Base-by-base conservation (phyloP, 2,888 invertebrate species). In the Drosophila lacicola region DNA sequence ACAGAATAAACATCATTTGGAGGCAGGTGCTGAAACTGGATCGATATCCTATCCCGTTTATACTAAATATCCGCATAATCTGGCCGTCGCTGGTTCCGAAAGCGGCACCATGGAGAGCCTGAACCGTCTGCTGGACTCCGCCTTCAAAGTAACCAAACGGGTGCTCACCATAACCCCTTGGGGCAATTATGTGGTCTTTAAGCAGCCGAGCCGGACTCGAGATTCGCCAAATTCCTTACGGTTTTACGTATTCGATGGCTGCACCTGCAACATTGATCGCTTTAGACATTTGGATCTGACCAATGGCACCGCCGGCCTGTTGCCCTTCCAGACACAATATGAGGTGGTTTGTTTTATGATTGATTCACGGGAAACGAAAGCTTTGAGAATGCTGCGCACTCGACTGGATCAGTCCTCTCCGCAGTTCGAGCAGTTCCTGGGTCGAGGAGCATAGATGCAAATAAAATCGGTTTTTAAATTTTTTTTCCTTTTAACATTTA, bases 21-120 rank as follows among this genome's bases (percentile, higher is more conserved):
- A 45, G 6, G 10, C 8, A 2, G 11, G 29, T 29, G 29, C 29
- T 29, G 6, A 25, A 8, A 6, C 25, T 13, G n/a, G 17, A 8
- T 9, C 21, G n/a, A 9, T 8, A 9, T 46, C 51, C n/a, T 92
- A 89, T 80, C 92, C 92, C 0, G 86, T 90, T 3, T 90, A 84
- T 57, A 80, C 71, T 2, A 65, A 79, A 39, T 46, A 69, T 42
- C 88, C 90, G 0, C 67, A 80, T 3, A 79, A 84, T 47, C 56
- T 92, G 72, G 91, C 91, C 2, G 88, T 92, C 8, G 85, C 87
- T n/a, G 92, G 92, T 3, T 92, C 92, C 4, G 90, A 92, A 58
- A 91, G 78, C 51, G 92, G 92, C n/a, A 90, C 88, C 45, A 77
- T 90, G 47, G 88, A 87, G 49, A 92, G 92, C 60, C 58, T 92